Evolutionary conservation across 2,888 invertebrate genomes (phyloP), one percentile per base, ranked within the genome.

Genomic region (Macrophya annulata): DNA sequence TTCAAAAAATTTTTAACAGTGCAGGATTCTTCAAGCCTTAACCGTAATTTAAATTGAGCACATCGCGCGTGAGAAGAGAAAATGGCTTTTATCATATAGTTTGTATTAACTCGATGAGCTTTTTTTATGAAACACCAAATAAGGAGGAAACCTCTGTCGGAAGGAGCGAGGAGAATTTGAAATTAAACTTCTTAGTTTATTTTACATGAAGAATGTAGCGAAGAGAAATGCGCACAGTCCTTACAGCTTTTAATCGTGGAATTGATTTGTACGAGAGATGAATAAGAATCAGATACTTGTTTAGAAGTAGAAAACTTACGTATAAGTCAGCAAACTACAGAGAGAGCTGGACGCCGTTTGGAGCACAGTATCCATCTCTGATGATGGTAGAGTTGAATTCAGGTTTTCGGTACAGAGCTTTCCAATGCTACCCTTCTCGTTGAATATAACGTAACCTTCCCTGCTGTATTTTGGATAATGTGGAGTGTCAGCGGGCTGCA

Each of bases 401-500:
- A 97, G 94, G 81, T 97, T 97, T 90, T 97, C 97, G 0, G 97
- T 96, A 92, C 98, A 98, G 59, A 98, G 94, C 94, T 98, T 98
- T 82, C 98, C 97, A 81, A 96, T 95, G 82, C 95, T 95, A 8
- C 98, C 97, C 90, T 97, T 97, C 93, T 98, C 98, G 89, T 97
- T 96, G 94, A 98, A 98, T 87, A 97, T 95, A 4, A 98, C 97
- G 93, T 96, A 97, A n/a, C 98, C 98, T 87, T 96, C 96, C 85
- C 96, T 95, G 89, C 95, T 95, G 90, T 97, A 97, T 85, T 95
- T 95, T 0, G 96, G 94, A 74, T 96, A 95, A 91, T 97, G 96
- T 0, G 97, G 96, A 1, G 96, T 96, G 91, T 96, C 95, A 86
- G 95, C 94, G 72, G 95, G 95, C 87, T 96, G 95, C 84, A 95